Conservation (phyloP, 2,888 invertebrate genomes). For the Galerucella pusilla region DNA sequence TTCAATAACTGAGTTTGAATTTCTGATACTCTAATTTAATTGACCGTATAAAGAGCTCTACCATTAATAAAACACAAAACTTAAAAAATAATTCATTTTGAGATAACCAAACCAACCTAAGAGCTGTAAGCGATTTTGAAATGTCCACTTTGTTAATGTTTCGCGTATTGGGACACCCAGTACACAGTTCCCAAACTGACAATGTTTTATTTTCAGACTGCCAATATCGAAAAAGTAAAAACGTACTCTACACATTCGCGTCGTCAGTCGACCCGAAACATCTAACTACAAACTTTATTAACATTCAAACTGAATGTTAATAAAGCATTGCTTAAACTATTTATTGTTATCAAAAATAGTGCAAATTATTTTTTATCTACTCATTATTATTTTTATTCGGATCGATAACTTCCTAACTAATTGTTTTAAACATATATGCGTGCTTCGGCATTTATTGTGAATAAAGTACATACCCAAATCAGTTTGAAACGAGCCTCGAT, state of each 20-base stretch:
- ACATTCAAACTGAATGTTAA: too few species aligned
- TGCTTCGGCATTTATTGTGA: conserved; percentile 6
- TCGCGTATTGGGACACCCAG: background rate
- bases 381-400: background rate
- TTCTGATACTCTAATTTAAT: too few species aligned
- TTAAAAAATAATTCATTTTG: too few species aligned
- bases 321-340: background rate
- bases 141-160: background rate
- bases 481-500: conserved; percentile 13
- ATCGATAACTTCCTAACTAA: conserved; percentile 17
- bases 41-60: too few species aligned
- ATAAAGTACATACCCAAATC: conserved; percentile 13
- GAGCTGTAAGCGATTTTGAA: too few species aligned
- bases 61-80: too few species aligned
- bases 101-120: too few species aligned
- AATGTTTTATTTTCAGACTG: conserved; percentile 1
- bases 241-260: background rate
- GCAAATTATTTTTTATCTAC: background rate
- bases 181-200: background rate
- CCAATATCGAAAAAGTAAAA: conserved; percentile 1
- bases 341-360: conserved; percentile 4
- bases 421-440: conserved; percentile 28
- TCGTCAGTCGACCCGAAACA: background rate
- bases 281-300: background rate
- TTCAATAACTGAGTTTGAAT: too few species aligned